Evolutionary conservation across 35 echinoderm and acorn worm genomes (phyloP).

Genomic region (Acanthaster planci): DNA sequence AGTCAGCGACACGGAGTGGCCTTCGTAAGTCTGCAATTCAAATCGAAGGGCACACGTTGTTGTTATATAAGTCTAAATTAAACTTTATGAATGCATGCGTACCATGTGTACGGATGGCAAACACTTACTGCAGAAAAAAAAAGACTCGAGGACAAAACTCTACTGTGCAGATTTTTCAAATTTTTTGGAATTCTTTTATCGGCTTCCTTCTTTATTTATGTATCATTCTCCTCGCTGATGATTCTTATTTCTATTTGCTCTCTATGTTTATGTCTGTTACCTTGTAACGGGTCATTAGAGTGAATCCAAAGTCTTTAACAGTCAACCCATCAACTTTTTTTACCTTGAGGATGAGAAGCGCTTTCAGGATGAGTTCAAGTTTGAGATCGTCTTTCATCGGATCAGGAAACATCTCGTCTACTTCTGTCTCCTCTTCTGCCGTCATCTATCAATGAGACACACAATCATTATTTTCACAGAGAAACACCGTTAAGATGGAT

Average conservation of each 20-base stretch:
- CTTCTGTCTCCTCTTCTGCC: constrained; percentile 7
- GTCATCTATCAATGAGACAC: background rate
- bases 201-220: too few species aligned
- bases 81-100: too few species aligned
- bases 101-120: too few species aligned
- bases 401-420: constrained; percentile 10
- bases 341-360: background rate
- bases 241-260: background rate
- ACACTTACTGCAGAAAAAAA: too few species aligned
- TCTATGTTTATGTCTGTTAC: background rate
- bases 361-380: constrained; percentile 7
- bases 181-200: too few species aligned
- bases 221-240: too few species aligned
- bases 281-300: background rate
- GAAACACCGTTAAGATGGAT: background rate
- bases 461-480: background rate
- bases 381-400: constrained; percentile 13
- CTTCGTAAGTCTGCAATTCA: background rate
- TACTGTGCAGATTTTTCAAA: too few species aligned
- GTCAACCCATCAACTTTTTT: background rate
- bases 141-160: too few species aligned
- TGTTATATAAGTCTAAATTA: too few species aligned
- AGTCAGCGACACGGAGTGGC: background rate
- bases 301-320: background rate
- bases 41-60: too few species aligned